These are phyloP conservation scores for Heloderma charlesbogerti DNA, from an alignment of 2,113 vertebrate genomes.

Conservation along the genomic window DNA sequence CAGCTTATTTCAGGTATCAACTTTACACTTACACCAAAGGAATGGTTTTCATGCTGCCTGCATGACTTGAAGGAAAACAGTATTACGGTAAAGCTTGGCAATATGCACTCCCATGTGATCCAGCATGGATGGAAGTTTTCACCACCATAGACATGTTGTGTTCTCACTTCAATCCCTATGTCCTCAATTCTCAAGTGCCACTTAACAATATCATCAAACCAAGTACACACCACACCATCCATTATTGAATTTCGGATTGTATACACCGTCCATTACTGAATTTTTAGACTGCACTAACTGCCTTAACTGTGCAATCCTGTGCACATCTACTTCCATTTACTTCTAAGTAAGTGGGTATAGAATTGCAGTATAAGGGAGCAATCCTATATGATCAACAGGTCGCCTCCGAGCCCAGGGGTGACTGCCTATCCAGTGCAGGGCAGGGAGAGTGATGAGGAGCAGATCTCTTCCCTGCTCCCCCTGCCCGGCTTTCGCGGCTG, in stretches of 20 bases:
- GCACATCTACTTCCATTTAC: too few species aligned
- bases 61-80: neutral
- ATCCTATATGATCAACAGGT: too few species aligned
- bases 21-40: neutral
- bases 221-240: neutral
- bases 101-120: neutral
- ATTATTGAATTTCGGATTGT: neutral
- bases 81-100: neutral
- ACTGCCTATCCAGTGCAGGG: too few species aligned
- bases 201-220: neutral
- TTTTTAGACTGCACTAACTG: neutral
- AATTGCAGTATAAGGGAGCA: too few species aligned
- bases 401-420: too few species aligned
- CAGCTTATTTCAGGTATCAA: neutral
- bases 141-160: neutral
- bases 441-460: too few species aligned
- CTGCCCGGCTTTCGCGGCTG: too few species aligned
- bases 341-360: too few species aligned
- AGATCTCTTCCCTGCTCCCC: too few species aligned
- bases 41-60: neutral
- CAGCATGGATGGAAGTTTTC: neutral
- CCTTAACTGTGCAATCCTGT: neutral
- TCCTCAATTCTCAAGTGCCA: neutral
- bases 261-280: neutral
- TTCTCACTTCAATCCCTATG: neutral